Base-by-base conservation (phyloP, 2,113 vertebrate genomes). In the Falco punctatus region DNA sequence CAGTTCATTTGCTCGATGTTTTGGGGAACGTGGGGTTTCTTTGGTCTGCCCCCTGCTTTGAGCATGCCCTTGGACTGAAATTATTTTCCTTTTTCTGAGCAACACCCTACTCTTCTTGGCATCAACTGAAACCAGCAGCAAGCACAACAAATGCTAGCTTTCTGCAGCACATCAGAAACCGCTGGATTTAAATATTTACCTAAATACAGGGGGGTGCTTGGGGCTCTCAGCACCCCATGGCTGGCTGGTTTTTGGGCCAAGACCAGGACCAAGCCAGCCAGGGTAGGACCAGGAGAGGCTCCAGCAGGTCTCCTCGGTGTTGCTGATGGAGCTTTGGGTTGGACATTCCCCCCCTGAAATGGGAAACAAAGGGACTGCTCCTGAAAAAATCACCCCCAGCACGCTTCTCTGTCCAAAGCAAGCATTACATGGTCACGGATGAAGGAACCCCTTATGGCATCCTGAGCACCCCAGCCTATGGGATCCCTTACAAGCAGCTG, bases 391-490 rank as follows among this genome's bases (percentile, higher is more conserved):
- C 42, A 44, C 15, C 27, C 6, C 21, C 15, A 14, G 30, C 9
- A 10, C 30, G 10, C 16, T 48, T 19, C 42, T 64, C 64, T 49
- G 6, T 57, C 42, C 57, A 77, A 38, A 28, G 32, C 22, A 66
- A 74, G 17, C 5, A 35, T 15, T 7, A 8, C 12, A 6, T 0
- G 5, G 12, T 23, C 15, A 33, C 12, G 28, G n/a, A 12, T 35
- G 65, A 66, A 88, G 22, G 59, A 42, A 42, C 7, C 32, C 26
- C 28, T 15, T 22, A 18, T 4, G 57, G 54, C 27, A 54, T 66
- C 15, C 35, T 20, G 14, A 1, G 35, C 7, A 23, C 14, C 12
- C 32, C 44, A 52, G 28, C 28, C 12, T 13, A 7, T 24, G n/a
- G 44, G 24, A 40, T 75, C 51, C 64, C 6, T 12, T 40, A 26